Evolutionary conservation across 2,113 vertebrate species (phyloP).

Genomic region (Tenrec ecaudatus): DNA sequence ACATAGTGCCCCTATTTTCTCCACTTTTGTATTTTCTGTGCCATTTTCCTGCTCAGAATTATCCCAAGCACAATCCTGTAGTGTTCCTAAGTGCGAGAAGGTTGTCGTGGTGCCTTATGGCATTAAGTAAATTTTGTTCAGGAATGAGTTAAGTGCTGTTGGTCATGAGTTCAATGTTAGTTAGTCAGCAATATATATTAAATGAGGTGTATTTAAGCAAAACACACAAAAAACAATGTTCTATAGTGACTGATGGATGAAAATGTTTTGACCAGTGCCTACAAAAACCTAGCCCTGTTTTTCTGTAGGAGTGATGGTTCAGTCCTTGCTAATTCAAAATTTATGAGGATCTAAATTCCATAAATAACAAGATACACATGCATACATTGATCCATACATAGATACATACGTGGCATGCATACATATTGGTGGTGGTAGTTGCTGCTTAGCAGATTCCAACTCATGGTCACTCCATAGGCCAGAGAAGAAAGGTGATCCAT

Average conservation of each 20-base stretch:
- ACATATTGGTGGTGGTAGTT: too few relatives aligned
- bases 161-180: neutral
- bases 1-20: neutral
- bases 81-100: neutral
- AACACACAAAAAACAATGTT: neutral
- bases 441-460: too few relatives aligned
- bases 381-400: too few relatives aligned
- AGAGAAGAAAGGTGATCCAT: too few relatives aligned
- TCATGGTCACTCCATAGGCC: too few relatives aligned
- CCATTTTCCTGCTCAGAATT: neutral
- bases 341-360: neutral
- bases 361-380: neutral
- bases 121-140: neutral
- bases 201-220: neutral
- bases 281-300: neutral
- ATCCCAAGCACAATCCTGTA: neutral
- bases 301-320: neutral
- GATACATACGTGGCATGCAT: too few relatives aligned
- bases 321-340: neutral
- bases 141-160: neutral
- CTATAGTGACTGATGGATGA: neutral
- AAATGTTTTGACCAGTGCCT: neutral
- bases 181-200: neutral
- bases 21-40: neutral
- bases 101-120: neutral